phyloP scores from a whole-genome alignment of 2,797 vertebrate species.

The Enteromius unitaeniatus region DNA sequence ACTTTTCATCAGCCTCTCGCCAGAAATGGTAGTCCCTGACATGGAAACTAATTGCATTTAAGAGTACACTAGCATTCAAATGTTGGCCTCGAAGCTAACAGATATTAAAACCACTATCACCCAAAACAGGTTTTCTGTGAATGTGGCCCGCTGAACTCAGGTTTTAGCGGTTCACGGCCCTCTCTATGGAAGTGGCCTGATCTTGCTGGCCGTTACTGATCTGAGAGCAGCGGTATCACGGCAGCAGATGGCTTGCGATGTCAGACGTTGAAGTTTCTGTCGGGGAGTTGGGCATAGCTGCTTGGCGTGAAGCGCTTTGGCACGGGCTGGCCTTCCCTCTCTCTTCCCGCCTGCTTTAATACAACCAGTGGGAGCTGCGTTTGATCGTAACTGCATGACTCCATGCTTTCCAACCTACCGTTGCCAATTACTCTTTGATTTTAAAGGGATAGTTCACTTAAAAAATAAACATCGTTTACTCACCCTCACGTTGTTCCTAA shows the following conservation, averaged over 20 bases:
- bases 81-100: not conserved
- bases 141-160: not conserved
- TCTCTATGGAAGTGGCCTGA: conserved; percentile 10
- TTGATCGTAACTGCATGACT: conserved; percentile 82
- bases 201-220: conserved; percentile 1
- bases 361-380: conserved; percentile 77
- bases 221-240: conserved; percentile 1
- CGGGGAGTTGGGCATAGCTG: conserved; percentile 51
- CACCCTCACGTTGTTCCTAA: not conserved
- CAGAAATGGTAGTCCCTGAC: not conserved
- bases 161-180: conserved; percentile 7
- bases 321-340: conserved; percentile 73
- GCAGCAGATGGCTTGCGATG: conserved; percentile 39
- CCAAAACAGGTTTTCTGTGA: not conserved
- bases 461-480: not conserved
- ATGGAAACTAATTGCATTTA: not conserved
- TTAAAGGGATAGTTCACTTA: not conserved
- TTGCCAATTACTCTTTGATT: conserved; percentile 58
- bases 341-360: conserved; percentile 76
- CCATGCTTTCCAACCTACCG: conserved; percentile 68
- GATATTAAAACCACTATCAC: not conserved
- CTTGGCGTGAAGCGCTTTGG: conserved; percentile 72
- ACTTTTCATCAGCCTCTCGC: not conserved
- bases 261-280: conserved; percentile 35
- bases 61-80: no score